Evolutionary conservation across 2,797 vertebrate genomes (phyloP), one percentile per base, ranked within the genome.

Genomic region (Mallotus villosus): DNA sequence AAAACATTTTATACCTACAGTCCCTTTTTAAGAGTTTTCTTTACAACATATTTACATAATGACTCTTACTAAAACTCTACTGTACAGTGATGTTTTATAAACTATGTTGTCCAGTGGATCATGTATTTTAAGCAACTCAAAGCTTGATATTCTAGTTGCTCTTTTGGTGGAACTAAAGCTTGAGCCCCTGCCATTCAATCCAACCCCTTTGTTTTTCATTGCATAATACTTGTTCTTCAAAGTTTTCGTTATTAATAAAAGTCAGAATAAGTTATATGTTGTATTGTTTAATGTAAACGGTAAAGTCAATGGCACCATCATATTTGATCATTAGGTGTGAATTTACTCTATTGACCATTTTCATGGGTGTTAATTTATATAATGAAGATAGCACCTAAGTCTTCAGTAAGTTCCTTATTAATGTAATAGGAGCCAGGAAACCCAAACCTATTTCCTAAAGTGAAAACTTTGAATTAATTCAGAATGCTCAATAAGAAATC

Each of bases 11-110:
- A 84, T 87, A 87, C 87, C 86, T 87, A 63, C 78, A 81, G 86
- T 85, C 12, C 37, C 37, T 9, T 37, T 29, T 41, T 82, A 87
- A 84, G 76, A 75, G 78, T 89, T 89, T 81, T 88, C 85, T 90
- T 89, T 87, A 84, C 85, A 81, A 76, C 85, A 77, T 86, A 85
- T 90, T 89, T 91, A 84, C 92, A 90, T 90, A 89, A 88, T 83
- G 79, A 85, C 87, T 87, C 88, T 90, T 66, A 73, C 88, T 82
- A 77, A 90, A 88, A 86, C 79, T 91, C 89, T 90, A 88, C 89
- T 92, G 90, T 90, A 91, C 89, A 90, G 87, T 89, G 85, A 90
- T 89, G 85, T 90, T 91, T 91, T 91, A 87, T 91, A 87, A 91
- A 89, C 82, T 89, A 79, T 85, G 88, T 89, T 89, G 89, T 85